Conservation (phyloP, 2,888 invertebrate species). For the Resseliella maxima region DNA sequence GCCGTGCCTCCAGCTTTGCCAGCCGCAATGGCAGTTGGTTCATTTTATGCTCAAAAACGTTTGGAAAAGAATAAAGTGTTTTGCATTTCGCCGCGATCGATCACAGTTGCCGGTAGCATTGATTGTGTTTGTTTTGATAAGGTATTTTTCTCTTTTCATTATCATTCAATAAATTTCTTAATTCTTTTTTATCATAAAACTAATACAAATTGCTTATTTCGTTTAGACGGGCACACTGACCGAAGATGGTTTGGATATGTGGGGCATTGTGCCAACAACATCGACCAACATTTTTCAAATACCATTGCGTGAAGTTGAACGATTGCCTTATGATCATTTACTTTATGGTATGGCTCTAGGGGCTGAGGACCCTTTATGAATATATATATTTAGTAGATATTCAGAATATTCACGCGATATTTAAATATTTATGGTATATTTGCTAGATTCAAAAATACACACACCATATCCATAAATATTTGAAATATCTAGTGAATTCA, state of each 20-base stretch:
- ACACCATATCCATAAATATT: too few species aligned
- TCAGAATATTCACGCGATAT: too few species aligned
- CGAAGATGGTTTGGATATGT: conserved; percentile 95
- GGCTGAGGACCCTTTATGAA: too few species aligned
- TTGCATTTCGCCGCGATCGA: conserved; percentile 92
- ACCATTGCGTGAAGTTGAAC: conserved; percentile 68
- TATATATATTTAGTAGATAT: too few species aligned
- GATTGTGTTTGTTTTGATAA: conserved; percentile 93
- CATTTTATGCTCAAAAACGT: conserved; percentile 88
- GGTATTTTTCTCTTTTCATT: conserved; percentile 67
- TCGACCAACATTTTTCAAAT: conserved; percentile 68
- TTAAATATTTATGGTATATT: too few species aligned
- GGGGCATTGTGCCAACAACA: conserved; percentile 84
- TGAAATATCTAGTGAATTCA: too few species aligned
- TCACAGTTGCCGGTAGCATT: conserved; percentile 91
- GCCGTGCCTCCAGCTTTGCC: conserved; percentile 96
- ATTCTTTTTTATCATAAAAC: neutral
- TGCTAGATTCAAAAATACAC: too few species aligned
- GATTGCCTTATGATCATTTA: conserved; percentile 68
- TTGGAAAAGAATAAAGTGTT: conserved; percentile 82
- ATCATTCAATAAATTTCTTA: neutral
- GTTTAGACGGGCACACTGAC: conserved; percentile 94
- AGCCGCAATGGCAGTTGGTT: conserved; percentile 96
- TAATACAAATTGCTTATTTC: neutral
- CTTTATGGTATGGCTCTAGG: conserved; percentile 84